phyloP scores from a whole-genome alignment of 2,797 vertebrate genomes.

The Ciconia nigra region DNA sequence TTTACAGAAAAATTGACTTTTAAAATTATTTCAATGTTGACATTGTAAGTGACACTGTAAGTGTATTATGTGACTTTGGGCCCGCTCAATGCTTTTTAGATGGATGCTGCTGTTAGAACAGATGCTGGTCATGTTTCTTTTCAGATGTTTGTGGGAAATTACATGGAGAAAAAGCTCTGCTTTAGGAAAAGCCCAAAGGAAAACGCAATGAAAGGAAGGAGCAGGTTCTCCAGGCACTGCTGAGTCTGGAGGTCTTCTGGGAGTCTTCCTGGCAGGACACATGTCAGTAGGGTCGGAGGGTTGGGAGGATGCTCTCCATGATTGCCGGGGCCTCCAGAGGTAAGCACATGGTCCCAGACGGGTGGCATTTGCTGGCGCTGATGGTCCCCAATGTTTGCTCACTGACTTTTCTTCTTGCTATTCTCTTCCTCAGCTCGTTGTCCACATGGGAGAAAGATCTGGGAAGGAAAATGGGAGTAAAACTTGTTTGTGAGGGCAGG shows the following conservation, averaged over 20 bases:
- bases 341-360: slow-evolving; percentile 1
- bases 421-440: background rate
- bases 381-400: slow-evolving; percentile 30
- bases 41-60: background rate
- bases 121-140: background rate
- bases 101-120: background rate
- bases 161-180: background rate
- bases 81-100: background rate
- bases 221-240: background rate
- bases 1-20: background rate
- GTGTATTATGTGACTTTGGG: background rate
- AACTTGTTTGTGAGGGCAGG: background rate
- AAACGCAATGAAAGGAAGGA: background rate
- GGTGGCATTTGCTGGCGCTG: background rate
- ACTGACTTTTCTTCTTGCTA: background rate
- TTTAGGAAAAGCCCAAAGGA: background rate
- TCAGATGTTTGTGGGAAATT: background rate
- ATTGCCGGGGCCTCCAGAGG: slow-evolving; percentile 43
- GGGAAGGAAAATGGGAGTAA: background rate
- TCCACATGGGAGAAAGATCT: background rate
- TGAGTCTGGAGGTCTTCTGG: background rate
- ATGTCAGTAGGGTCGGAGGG: background rate
- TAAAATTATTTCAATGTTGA: background rate
- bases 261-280: background rate
- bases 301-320: slow-evolving; percentile 9